Evolutionary conservation across 2,888 invertebrate genomes (phyloP).

Genomic region (Campoletis raptor): DNA sequence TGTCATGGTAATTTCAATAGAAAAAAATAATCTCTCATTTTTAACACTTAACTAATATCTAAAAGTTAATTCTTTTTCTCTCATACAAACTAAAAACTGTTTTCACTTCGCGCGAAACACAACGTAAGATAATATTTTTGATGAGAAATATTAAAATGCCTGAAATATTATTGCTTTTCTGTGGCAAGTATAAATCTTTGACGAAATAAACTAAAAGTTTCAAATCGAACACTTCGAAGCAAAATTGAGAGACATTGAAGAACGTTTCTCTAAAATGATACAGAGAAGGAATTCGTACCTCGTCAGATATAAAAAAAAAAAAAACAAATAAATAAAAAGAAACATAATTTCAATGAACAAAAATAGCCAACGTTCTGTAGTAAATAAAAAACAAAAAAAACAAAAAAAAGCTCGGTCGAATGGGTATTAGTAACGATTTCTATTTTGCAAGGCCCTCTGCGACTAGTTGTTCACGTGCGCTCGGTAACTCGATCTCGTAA

Average conservation of each 20-base stretch:
- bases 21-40: conserved; percentile 10
- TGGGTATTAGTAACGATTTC: not conserved
- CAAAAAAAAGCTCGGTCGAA: not conserved
- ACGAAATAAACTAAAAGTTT: not conserved
- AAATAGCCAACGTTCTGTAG: not conserved
- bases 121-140: not conserved
- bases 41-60: not conserved
- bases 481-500: conserved; percentile 76
- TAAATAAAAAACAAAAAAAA: not conserved
- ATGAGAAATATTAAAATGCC: not conserved
- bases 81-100: not conserved
- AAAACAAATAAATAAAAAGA: not conserved
- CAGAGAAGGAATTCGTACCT: not conserved
- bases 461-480: conserved; percentile 67
- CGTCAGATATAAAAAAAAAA: not conserved
- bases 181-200: not conserved
- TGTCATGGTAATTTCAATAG: not conserved
- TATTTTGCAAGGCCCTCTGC: conserved; percentile 67
- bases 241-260: not conserved
- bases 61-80: not conserved
- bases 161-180: not conserved
- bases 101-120: not conserved
- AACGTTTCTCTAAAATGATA: not conserved
- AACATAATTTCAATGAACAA: not conserved
- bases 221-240: not conserved